Evolutionary conservation across 2,797 vertebrate genomes (phyloP), one percentile per base, ranked within the genome.

Genomic region (Austrolebias charrua): DNA sequence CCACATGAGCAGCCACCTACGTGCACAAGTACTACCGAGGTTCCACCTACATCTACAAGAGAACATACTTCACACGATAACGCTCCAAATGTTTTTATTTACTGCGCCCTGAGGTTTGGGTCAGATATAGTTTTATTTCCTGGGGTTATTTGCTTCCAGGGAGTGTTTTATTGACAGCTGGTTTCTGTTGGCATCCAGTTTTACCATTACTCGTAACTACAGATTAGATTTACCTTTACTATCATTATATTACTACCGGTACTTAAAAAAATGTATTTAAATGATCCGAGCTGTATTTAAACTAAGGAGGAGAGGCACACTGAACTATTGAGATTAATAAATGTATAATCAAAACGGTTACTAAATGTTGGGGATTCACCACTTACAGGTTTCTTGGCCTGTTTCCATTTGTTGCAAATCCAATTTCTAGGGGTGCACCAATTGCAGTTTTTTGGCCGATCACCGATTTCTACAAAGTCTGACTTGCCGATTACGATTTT

Each of bases 1-100:
- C 71, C 68, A 67, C 59, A 13, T 33, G 7, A 16, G 12, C 69
- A 72, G 43, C 8, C 78, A n/a, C 72, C 77, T 35, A 68, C 80
- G 29, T 5, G 4, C 38, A 40, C 16, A 57, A n/a, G n/a, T 4
- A 55, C 9, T 1, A 40, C 15, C n/a, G 40, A 48, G 31, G 11
- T 15, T 20, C 29, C 38, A 46, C 42, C 42, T 57, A 5, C 60
- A 19, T 20, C 68, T 59, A 50, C 31, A 20, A 13, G 14, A 51
- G 29, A 13, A 6, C 48, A 14, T n/a, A 18, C 33, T 42, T 13
- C 18, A 20, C 33, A 4, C 15, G 3, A 9, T 35, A 35, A 35
- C 8, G 10, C 7, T 35, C 33, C 4, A 28, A 40, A 9, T 8
- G 24, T 24, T 35, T 15, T 13, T 44, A 20, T 44, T 56, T 20